These are phyloP conservation scores for Acanthosoma haemorrhoidale DNA, from an alignment of 2,888 invertebrate genomes.

Conservation along the genomic window DNA sequence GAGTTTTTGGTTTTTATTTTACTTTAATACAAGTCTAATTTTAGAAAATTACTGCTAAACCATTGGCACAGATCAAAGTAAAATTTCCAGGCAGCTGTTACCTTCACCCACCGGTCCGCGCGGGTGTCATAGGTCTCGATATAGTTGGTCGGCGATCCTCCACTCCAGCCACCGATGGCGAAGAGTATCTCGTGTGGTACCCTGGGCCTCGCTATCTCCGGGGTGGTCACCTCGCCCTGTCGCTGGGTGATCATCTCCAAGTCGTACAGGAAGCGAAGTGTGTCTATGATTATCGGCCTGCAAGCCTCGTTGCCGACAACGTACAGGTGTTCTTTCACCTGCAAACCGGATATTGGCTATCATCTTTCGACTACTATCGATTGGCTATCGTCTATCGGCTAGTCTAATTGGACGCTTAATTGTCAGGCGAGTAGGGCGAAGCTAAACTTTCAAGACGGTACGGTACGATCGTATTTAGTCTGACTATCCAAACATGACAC, in stretches of 20 bases:
- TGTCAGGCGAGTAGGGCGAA: too few species aligned
- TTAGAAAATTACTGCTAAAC: too few species aligned
- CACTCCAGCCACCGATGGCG: constrained; percentile 74
- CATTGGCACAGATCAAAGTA: neutral
- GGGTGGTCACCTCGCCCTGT: constrained; percentile 78
- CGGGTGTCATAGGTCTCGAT: constrained; percentile 86
- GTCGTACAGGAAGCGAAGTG: constrained; percentile 84
- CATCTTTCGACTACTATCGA: too few species aligned
- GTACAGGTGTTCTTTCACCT: constrained; percentile 76
- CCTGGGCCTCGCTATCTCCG: constrained; percentile 65
- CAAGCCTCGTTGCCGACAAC: constrained; percentile 77
- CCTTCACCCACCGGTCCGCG: constrained; percentile 83
- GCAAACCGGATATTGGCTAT: too few species aligned
- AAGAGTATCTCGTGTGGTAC: constrained; percentile 86
- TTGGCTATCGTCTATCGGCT: too few species aligned
- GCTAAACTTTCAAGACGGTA: too few species aligned
- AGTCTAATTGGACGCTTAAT: too few species aligned
- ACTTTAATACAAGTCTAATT: too few species aligned
- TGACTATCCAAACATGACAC: too few species aligned
- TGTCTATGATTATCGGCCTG: constrained; percentile 83
- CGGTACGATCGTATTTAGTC: too few species aligned
- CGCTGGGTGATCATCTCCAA: constrained; percentile 77
- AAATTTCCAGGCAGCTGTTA: constrained; percentile 41
- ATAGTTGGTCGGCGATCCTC: constrained; percentile 66
- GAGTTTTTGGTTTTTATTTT: too few species aligned